Evolutionary conservation across 2,113 vertebrate species (phyloP).

Genomic region (Litocranius walleri): DNA sequence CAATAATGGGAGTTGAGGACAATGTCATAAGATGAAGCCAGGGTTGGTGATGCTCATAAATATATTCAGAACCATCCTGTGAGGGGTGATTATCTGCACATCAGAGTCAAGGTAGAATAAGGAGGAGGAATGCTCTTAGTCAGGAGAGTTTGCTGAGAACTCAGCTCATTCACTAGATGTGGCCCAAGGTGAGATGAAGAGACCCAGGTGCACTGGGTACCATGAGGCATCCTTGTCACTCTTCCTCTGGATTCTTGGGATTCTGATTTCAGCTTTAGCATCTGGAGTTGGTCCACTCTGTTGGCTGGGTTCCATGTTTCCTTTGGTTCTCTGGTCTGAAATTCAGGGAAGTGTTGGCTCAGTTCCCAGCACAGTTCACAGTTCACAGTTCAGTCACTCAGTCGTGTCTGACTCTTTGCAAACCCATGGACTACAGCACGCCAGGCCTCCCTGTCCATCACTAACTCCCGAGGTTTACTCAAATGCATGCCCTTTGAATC

Average conservation of each 20-base stretch:
- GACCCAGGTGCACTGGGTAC: neutral
- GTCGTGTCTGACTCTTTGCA: neutral
- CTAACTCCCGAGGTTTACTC: neutral
- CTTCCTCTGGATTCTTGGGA: neutral
- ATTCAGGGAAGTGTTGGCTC: neutral
- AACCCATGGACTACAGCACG: neutral
- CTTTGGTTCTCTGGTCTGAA: neutral
- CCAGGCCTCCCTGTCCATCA: neutral
- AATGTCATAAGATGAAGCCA: neutral
- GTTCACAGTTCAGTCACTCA: neutral
- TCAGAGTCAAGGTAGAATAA: neutral
- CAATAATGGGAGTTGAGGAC: neutral
- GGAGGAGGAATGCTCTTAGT: neutral
- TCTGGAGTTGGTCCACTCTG: neutral
- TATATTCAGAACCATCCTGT: neutral
- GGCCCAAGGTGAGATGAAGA: neutral
- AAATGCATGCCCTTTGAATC: neutral
- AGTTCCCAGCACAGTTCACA: neutral
- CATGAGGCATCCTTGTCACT: fast-evolving
- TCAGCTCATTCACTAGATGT: neutral
- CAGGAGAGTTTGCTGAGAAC: neutral
- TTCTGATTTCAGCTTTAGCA: neutral
- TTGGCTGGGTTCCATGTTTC: neutral
- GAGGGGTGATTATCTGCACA: neutral
- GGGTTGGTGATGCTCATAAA: neutral